Base-by-base conservation (phyloP, 2,797 vertebrate genomes). In the Ctenopoma kingsleyae region DNA sequence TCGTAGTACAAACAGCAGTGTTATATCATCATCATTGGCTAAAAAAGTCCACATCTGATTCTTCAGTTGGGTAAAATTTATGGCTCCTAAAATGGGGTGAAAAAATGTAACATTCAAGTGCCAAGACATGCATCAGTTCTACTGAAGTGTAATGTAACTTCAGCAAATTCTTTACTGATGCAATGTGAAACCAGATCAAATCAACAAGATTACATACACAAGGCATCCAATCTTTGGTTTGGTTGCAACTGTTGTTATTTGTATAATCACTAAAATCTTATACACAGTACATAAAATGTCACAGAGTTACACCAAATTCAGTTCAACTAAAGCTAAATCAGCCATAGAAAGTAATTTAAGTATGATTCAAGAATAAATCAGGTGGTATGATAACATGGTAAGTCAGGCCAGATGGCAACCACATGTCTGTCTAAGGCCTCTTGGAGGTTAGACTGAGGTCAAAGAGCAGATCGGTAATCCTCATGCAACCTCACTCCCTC, bases 341-440 rank as follows among this genome's bases (percentile, higher is more conserved):
- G 16, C 75, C 77, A 16, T n/a, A 57, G 74, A 61, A 60, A 49
- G 41, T 13, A 60, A 72, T 59, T 51, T 41, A 63, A 67, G 55
- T 66, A 79, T 59, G 58, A 78, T 81, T 86, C 73, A 82, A 56
- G 71, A 82, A 81, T 81, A 76, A 82, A 83, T 87, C 74, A 80
- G 63, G 53, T 81, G 69, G 53, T 78, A 43, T 75, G 80, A 64
- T 61, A 67, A 59, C 35, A 51, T 9, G 50, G 44, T 68, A 56
- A 73, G 57, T 67, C 64, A 12, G 59, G 63, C 70, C 90, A 88
- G 80, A 87, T 89, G 88, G 82, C 67, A 44, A 46, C 71, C 90
- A 91, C 86, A 89, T 92, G 89, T 81, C 72, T 70, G 72, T 85
- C 74, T 73, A 3, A 71, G 65, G 82, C 80, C 74, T 83, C 64